Evolutionary conservation across 2,113 vertebrate species (phyloP).

Genomic region (Cyanocitta stelleri): DNA sequence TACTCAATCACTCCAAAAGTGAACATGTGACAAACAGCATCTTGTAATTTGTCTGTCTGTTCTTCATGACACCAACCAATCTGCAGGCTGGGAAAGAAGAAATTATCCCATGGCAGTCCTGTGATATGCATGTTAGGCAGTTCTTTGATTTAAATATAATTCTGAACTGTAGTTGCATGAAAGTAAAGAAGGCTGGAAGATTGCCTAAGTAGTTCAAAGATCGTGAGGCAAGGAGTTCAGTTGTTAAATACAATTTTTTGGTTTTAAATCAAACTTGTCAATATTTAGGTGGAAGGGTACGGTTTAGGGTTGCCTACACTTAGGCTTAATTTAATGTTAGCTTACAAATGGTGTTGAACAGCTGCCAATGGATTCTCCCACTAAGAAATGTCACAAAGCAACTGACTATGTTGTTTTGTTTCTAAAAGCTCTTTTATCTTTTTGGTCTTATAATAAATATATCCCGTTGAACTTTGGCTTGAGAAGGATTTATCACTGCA

Average conservation of each 20-base stretch:
- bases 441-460: background rate
- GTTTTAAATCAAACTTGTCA: background rate
- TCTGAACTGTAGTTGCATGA: background rate
- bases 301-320: background rate
- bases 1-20: background rate
- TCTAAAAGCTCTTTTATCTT: background rate
- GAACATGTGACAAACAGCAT: rapidly evolving
- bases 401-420: background rate
- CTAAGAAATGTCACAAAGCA: background rate
- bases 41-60: background rate
- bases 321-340: background rate
- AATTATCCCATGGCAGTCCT: background rate
- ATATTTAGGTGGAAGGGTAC: background rate
- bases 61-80: background rate
- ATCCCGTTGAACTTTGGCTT: background rate
- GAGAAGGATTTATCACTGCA: background rate
- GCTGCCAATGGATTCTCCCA: background rate
- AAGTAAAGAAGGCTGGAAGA: background rate
- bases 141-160: background rate
- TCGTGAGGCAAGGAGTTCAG: background rate
- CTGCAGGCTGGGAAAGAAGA: background rate
- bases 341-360: background rate
- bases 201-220: background rate
- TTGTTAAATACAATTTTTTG: background rate
- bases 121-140: background rate